Percentiles rank a stretch among this genome's conserved stretches.
These are phyloP conservation scores for Copidosoma aretas DNA, from an alignment of 2,888 invertebrate species.

Conservation along the genomic window DNA sequence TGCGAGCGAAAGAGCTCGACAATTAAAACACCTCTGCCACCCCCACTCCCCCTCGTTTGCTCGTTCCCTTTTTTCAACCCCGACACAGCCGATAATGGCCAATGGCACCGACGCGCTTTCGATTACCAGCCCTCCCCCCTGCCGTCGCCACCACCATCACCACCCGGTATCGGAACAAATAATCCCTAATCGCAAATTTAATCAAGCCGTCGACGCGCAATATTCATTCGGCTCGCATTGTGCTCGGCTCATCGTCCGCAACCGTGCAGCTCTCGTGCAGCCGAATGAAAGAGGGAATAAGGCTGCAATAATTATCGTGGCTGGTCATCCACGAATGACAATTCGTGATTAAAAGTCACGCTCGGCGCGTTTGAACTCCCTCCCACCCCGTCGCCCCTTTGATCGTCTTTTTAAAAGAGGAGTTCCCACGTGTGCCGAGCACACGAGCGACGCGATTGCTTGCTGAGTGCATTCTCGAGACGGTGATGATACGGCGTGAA, in stretches of 20 bases:
- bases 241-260: background rate
- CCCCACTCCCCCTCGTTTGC: background rate
- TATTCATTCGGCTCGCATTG: slow-evolving; percentile 21
- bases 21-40: slow-evolving; percentile 15
- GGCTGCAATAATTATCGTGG: slow-evolving; percentile 22
- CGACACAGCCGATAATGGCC: slow-evolving; percentile 3
- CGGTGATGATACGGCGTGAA: too few species aligned
- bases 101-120: background rate
- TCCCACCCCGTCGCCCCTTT: background rate
- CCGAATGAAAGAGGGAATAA: too few species aligned
- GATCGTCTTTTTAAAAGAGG: too few species aligned
- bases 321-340: slow-evolving; percentile 14
- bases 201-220: slow-evolving; percentile 23
- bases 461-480: too few species aligned
- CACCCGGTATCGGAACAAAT: slow-evolving; percentile 13
- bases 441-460: too few species aligned
- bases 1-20: slow-evolving; percentile 16
- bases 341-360: slow-evolving; percentile 16
- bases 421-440: too few species aligned
- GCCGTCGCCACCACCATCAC: background rate
- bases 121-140: slow-evolving; percentile 1
- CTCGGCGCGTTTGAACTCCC: background rate
- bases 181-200: slow-evolving; percentile 33
- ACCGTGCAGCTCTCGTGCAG: background rate
- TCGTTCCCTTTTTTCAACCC: background rate